phyloP scores from a whole-genome alignment of 2,797 vertebrate species.

The Psittacula echo region DNA sequence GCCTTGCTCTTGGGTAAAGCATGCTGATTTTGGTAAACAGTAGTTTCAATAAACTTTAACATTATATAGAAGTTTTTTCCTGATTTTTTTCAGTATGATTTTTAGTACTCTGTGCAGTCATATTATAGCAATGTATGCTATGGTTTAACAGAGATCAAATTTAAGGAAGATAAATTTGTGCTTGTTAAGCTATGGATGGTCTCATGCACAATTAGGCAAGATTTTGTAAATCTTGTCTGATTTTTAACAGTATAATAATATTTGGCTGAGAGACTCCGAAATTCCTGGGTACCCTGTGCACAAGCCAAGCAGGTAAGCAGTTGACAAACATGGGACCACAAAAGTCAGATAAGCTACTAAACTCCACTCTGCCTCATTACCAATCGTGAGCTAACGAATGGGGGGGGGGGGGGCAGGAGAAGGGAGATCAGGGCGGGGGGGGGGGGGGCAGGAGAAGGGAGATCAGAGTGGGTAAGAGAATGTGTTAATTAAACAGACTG shows the following conservation, averaged over 20 bases:
- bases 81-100: background rate
- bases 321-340: background rate
- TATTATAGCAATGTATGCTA: background rate
- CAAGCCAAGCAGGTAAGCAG: background rate
- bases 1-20: background rate
- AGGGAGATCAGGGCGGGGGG: too few relatives aligned
- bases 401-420: too few relatives aligned
- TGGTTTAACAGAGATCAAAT: background rate
- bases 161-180: background rate
- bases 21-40: background rate
- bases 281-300: background rate
- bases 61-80: background rate
- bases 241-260: background rate
- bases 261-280: background rate
- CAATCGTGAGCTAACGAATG: background rate
- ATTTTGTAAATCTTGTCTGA: background rate
- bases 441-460: background rate
- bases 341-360: background rate
- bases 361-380: accelerated
- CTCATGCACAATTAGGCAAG: background rate
- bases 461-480: background rate
- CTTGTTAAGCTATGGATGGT: background rate
- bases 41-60: background rate
- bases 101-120: background rate
- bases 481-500: background rate